Evolutionary conservation across 1,140 invertebrate genomes (phyloP).

Genomic region (Drosophila tsacasi): DNA sequence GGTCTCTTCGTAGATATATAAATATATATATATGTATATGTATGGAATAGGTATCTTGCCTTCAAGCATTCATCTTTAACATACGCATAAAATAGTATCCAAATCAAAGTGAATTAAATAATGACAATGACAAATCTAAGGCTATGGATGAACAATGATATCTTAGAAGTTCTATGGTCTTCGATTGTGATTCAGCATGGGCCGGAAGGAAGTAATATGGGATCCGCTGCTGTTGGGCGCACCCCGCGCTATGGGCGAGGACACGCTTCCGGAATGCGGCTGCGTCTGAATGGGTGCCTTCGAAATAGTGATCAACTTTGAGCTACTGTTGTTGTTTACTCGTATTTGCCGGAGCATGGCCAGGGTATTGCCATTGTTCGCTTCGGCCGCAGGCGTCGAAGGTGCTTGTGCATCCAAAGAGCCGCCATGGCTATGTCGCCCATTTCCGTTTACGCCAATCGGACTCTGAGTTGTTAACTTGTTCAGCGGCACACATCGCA

Average conservation of each 20-base stretch:
- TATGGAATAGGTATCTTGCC: conserved; percentile 3
- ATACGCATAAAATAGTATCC: not conserved
- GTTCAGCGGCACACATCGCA: conserved; percentile 64
- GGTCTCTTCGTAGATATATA: not conserved
- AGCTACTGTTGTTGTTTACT: conserved; percentile 30
- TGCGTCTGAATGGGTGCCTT: conserved; percentile 11
- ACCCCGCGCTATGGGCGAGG: conserved; percentile 8
- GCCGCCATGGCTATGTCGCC: not conserved
- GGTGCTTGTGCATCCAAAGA: not conserved
- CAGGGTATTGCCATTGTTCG: conserved; percentile 14
- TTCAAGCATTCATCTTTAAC: conserved; percentile 14
- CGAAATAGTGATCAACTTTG: conserved; percentile 38
- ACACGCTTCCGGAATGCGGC: not conserved
- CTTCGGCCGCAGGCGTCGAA: conserved; percentile 14
- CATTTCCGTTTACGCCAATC: not conserved
- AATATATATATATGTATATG: not conserved
- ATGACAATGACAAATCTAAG: conserved; percentile 25
- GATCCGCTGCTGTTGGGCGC: not conserved
- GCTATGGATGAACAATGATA: conserved; percentile 4
- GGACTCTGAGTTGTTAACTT: conserved; percentile 42
- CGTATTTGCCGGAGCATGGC: conserved; percentile 45
- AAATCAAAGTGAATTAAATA: conserved; percentile 15
- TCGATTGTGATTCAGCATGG: conserved; percentile 6
- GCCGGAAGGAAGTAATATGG: not conserved
- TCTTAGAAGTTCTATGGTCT: conserved; percentile 3